phyloP scores from a whole-genome alignment of 2,113 vertebrate species.

The Melanotaenia duboulayi region DNA sequence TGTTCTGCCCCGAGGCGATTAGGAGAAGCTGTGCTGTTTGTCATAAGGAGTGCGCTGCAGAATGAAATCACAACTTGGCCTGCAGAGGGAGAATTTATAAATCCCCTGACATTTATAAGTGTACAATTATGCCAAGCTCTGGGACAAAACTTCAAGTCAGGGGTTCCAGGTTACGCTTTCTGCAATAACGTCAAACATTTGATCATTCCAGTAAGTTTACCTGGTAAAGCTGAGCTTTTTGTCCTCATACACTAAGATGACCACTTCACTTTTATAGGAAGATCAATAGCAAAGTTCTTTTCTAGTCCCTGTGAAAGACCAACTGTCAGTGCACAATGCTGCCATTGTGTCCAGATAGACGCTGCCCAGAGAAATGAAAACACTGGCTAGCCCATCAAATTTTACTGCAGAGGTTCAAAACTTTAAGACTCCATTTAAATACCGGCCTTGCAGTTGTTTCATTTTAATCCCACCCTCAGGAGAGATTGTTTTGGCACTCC shows the following conservation, averaged over 20 bases:
- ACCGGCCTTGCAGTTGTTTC: neutral
- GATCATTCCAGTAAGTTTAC: constrained; percentile 5
- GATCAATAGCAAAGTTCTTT: constrained; percentile 25
- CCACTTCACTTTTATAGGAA: constrained; percentile 12
- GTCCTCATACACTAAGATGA: neutral
- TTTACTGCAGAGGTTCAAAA: constrained; percentile 26
- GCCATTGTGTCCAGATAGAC: neutral
- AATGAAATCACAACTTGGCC: constrained; percentile 47
- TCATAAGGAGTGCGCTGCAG: constrained; percentile 44
- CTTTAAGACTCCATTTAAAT: neutral
- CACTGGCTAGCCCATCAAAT: constrained; percentile 11
- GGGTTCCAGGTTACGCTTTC: neutral
- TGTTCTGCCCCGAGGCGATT: constrained; percentile 48
- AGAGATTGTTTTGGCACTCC: neutral
- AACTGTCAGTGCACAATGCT: constrained; percentile 4
- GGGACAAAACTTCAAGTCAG: neutral
- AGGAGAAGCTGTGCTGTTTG: constrained; percentile 51
- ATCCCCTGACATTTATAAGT: neutral
- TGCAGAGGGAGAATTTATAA: constrained; percentile 29
- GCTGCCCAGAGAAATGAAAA: constrained; percentile 13
- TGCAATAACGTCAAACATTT: neutral
- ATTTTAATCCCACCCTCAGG: neutral
- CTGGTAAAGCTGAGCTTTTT: constrained; percentile 10
- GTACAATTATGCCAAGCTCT: constrained; percentile 13
- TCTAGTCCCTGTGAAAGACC: constrained; percentile 7